Evolutionary conservation across 2,888 invertebrate genomes (phyloP).

Genomic region (Unio delphinus): DNA sequence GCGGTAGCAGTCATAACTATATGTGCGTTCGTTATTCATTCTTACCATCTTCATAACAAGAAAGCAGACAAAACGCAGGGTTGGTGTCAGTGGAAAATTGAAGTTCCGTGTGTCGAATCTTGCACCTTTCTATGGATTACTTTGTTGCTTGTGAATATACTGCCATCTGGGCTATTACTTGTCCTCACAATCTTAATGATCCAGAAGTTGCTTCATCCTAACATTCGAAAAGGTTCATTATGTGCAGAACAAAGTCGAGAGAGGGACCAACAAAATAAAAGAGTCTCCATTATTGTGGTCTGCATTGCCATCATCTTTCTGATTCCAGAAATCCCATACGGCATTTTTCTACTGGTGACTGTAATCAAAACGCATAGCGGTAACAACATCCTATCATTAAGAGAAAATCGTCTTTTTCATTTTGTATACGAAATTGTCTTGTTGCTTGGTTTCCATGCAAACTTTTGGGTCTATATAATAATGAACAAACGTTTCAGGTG

Average conservation of each 20-base stretch:
- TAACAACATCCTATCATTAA: slow-evolving; percentile 1
- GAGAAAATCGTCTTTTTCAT: slow-evolving; percentile 13
- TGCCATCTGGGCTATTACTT: no score
- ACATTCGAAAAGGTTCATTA: no score
- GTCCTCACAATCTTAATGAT: no score
- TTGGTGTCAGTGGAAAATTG: no score
- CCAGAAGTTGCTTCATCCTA: no score
- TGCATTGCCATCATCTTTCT: slow-evolving; percentile 29
- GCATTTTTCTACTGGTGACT: slow-evolving; percentile 18
- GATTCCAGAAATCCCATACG: slow-evolving; percentile 35
- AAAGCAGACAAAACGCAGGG: no score
- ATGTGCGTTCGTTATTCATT: no score
- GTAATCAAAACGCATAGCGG: slow-evolving; percentile 5
- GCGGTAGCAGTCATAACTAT: no score
- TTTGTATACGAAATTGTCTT: slow-evolving; percentile 13
- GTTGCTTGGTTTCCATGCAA: slow-evolving; percentile 23
- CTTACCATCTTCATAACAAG: no score
- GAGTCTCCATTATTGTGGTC: slow-evolving; percentile 28
- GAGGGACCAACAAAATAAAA: slow-evolving; percentile 13
- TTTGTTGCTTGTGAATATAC: no score
- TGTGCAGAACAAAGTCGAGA: not conserved
- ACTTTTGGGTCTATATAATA: slow-evolving; percentile 25
- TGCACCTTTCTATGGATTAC: no score
- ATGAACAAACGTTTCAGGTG: slow-evolving; percentile 9
- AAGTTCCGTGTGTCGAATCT: no score